Percentiles rank a stretch among this genome's conserved stretches.
These are phyloP conservation scores for Pollicipes pollicipes DNA, from an alignment of 1,140 invertebrate genomes.

Conservation along the genomic window DNA sequence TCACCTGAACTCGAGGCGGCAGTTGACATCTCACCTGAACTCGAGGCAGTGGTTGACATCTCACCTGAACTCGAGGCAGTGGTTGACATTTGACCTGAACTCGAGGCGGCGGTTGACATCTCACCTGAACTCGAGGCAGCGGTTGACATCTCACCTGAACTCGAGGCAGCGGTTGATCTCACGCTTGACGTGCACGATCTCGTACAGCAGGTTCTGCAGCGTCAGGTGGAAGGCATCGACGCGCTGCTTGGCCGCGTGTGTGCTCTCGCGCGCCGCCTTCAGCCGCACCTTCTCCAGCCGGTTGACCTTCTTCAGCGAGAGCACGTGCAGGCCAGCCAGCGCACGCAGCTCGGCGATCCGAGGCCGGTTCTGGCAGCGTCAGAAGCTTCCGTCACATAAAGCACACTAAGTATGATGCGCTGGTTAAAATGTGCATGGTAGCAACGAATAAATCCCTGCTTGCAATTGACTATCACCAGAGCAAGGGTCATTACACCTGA, in stretches of 20 bases:
- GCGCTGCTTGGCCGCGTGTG: constrained; percentile 50
- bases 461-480: too few relatives aligned
- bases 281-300: constrained; percentile 15
- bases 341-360: not conserved
- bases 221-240: constrained; percentile 78
- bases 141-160: constrained; percentile 62
- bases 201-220: constrained; percentile 86
- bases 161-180: constrained; percentile 85
- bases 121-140: constrained; percentile 77
- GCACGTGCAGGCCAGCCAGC: not conserved
- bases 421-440: too few relatives aligned
- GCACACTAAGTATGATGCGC: too few relatives aligned
- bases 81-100: too few relatives aligned
- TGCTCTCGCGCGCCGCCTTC: constrained; percentile 16
- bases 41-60: too few relatives aligned
- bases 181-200: constrained; percentile 78
- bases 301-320: not conserved
- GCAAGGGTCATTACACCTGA: too few relatives aligned
- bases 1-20: too few relatives aligned
- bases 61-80: too few relatives aligned
- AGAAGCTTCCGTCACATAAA: too few relatives aligned
- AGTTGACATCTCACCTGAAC: too few relatives aligned
- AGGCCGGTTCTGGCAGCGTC: too few relatives aligned
- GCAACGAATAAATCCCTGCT: too few relatives aligned
- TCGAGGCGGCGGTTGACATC: not conserved